Percentiles rank a stretch among this genome's conserved stretches.
Evolutionary conservation across 2,888 invertebrate genomes (phyloP).

Genomic region (Pachycephus smyrnensis): DNA sequence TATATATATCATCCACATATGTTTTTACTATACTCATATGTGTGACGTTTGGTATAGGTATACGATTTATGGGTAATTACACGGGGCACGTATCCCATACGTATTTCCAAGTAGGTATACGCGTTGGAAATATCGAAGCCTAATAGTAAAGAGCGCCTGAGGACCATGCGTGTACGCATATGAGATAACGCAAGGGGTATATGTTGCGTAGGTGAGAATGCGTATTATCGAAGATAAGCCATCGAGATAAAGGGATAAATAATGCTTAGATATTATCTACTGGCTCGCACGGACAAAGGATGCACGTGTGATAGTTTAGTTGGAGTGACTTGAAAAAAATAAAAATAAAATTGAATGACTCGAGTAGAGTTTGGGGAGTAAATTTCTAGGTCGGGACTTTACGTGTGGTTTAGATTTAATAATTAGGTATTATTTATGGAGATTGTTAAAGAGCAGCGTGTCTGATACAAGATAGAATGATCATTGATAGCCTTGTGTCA

Average conservation of each 20-base stretch:
- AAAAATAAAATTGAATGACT: not conserved
- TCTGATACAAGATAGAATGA: conserved; percentile 20
- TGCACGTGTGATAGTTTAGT: conserved; percentile 18
- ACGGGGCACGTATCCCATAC: not conserved
- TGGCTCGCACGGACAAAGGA: conserved; percentile 21
- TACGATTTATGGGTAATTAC: not conserved
- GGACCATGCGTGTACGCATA: not conserved
- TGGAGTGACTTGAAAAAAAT: not conserved
- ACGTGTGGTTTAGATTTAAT: conserved; percentile 21
- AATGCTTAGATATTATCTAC: conserved; percentile 23
- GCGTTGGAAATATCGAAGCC: not conserved
- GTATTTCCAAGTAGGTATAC: not conserved
- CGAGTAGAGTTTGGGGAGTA: not conserved
- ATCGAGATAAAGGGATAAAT: conserved; percentile 23
- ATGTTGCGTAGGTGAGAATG: conserved; percentile 21
- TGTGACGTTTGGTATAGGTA: not conserved
- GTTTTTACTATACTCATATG: not conserved
- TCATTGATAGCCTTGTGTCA: conserved; percentile 15
- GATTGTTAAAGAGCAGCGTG: conserved; percentile 14
- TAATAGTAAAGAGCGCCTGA: not conserved
- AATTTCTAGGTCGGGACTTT: not conserved
- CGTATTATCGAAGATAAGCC: conserved; percentile 23
- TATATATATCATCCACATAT: not conserved
- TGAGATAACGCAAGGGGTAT: not conserved
- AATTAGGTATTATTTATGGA: conserved; percentile 37